These are phyloP conservation scores for Amphipoea lucens DNA, from an alignment of 2,888 invertebrate genomes.

Conservation along the genomic window DNA sequence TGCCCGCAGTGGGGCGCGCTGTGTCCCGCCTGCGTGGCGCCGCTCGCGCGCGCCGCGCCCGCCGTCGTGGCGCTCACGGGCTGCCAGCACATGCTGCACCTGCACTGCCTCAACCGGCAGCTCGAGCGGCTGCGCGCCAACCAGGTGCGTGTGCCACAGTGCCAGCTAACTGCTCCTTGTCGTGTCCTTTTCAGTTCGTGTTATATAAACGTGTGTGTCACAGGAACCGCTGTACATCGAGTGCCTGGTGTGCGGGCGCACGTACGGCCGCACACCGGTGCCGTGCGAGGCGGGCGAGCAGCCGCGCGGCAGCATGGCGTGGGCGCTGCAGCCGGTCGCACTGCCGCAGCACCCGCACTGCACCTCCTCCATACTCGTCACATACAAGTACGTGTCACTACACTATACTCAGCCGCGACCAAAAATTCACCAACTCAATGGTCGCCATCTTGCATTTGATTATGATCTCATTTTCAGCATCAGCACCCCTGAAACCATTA, in stretches of 20 bases:
- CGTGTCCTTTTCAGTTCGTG: background rate
- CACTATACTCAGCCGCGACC: background rate
- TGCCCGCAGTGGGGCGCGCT: slow-evolving; percentile 92
- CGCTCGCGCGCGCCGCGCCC: slow-evolving; percentile 85
- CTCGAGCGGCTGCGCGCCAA: slow-evolving; percentile 89
- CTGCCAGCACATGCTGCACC: slow-evolving; percentile 95
- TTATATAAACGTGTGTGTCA: background rate
- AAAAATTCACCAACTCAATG: background rate
- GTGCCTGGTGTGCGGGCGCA: slow-evolving; percentile 96
- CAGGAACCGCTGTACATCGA: slow-evolving; percentile 93
- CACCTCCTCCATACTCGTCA: slow-evolving; percentile 95
- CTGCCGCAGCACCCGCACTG: slow-evolving; percentile 90
- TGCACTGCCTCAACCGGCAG: slow-evolving; percentile 92
- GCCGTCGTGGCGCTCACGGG: slow-evolving; percentile 89
- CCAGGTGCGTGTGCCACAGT: slow-evolving; percentile 15
- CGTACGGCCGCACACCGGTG: slow-evolving; percentile 92
- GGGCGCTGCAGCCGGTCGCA: slow-evolving; percentile 93
- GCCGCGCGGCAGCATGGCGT: slow-evolving; percentile 94
- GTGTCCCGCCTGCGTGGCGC: slow-evolving; percentile 93
- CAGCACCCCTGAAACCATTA: background rate
- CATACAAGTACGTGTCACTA: slow-evolving; percentile 75
- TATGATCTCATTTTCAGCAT: background rate
- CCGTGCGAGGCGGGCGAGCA: slow-evolving; percentile 91
- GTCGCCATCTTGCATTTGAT: background rate
- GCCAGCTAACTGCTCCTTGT: background rate